Evolutionary conservation across 2,113 vertebrate genomes (phyloP).

Genomic region (Xiphophorus couchianus): DNA sequence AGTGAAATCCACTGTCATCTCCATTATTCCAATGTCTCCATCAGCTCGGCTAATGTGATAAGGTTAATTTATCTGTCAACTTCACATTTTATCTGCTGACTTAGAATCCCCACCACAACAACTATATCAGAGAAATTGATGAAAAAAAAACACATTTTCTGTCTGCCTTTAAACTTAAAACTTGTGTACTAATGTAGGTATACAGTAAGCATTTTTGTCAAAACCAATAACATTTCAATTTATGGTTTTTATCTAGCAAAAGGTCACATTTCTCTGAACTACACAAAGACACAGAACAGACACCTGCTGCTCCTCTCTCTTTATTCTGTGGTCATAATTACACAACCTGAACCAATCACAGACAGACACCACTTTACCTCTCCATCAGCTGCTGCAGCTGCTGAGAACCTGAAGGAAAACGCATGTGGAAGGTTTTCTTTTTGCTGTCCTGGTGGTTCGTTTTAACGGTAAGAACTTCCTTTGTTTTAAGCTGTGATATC

Average conservation of each 20-base stretch:
- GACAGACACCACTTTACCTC: neutral
- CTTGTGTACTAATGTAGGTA: no score
- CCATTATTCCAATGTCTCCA: neutral
- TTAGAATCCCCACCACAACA: neutral
- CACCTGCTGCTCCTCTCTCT: neutral
- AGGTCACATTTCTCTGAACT: neutral
- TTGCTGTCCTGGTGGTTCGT: neutral
- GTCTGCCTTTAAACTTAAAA: no score
- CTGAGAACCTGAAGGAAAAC: neutral
- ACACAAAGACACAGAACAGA: constrained; percentile 1
- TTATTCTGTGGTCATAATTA: constrained; percentile 13
- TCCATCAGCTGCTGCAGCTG: neutral
- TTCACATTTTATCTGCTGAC: neutral
- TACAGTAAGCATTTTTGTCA: constrained; percentile 21
- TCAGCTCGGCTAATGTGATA: neutral
- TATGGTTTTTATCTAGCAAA: neutral
- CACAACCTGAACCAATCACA: constrained; percentile 25
- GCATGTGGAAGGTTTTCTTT: neutral
- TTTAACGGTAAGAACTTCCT: constrained; percentile 31
- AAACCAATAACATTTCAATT: constrained; percentile 15
- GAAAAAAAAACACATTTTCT: no score
- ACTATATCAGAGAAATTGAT: neutral
- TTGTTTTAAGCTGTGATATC: neutral
- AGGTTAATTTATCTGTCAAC: neutral
- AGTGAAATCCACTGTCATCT: neutral